Evolutionary conservation across 1,140 invertebrate genomes (phyloP).

Genomic region (Zaprionus nigranus): DNA sequence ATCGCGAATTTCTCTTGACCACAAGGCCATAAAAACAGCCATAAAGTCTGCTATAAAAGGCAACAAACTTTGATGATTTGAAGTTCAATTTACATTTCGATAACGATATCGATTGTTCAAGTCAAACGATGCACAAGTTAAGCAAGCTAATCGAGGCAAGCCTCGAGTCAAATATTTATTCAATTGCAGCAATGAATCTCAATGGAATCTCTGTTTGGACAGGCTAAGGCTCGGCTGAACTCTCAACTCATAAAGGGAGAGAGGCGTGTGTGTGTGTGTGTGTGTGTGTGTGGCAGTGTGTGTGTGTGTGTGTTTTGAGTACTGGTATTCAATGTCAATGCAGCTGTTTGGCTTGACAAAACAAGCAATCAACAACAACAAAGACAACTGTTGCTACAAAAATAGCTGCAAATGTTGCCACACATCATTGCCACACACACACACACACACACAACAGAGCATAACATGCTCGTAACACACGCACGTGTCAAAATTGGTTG

Average conservation of each 20-base stretch:
- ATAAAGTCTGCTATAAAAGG: not conserved
- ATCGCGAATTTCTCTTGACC: not conserved
- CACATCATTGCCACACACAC: conserved; percentile 10
- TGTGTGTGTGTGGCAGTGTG: conserved; percentile 3
- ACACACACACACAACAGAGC: not conserved
- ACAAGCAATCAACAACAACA: conserved; percentile 34
- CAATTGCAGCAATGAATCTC: conserved; percentile 1
- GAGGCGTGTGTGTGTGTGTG: not conserved
- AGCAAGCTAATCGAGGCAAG: not conserved
- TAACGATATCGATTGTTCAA: not conserved
- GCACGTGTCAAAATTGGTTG: conserved; percentile 68
- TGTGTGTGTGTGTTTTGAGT: not conserved
- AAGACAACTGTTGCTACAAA: conserved; percentile 50
- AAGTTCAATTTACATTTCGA: no score
- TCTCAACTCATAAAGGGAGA: not conserved
- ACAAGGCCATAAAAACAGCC: not conserved
- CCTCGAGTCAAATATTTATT: not conserved
- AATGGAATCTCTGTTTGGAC: conserved; percentile 22
- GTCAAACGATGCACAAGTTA: not conserved
- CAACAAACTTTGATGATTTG: not conserved
- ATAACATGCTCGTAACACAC: conserved; percentile 12
- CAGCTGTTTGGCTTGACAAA: conserved; percentile 68
- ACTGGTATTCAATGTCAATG: conserved; percentile 73
- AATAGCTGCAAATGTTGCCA: conserved; percentile 21
- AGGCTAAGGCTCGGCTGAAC: conserved; percentile 10